These are phyloP conservation scores for Atta texana DNA, from an alignment of 1,140 invertebrate species.

Conservation along the genomic window DNA sequence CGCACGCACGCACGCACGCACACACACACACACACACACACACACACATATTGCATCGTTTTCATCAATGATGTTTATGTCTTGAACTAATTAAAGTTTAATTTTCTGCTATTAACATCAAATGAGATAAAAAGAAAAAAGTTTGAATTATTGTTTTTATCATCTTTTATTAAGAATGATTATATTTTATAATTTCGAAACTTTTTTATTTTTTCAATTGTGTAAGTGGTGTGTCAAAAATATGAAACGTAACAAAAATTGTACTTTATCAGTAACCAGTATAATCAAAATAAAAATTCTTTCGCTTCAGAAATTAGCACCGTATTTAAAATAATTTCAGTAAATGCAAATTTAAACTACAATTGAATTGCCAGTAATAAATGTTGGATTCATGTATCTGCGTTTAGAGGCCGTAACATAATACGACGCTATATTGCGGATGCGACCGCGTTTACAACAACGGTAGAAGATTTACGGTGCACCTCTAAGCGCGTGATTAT, in stretches of 20 bases:
- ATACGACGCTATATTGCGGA: slow-evolving; percentile 19
- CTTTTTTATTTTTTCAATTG: not conserved
- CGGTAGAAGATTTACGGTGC: slow-evolving; percentile 3
- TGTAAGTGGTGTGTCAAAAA: not conserved
- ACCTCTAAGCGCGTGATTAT: slow-evolving; percentile 49
- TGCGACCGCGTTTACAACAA: not conserved
- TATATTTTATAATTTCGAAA: not conserved
- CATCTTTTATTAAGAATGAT: slow-evolving; percentile 3
- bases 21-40: too few species aligned
- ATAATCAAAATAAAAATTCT: not conserved
- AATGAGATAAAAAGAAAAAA: not conserved
- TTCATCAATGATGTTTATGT: not conserved
- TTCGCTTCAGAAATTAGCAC: not conserved
- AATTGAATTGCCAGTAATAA: slow-evolving; percentile 10
- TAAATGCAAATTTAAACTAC: not conserved
- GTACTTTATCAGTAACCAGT: not conserved
- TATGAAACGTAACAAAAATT: not conserved
- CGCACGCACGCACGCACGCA: too few species aligned
- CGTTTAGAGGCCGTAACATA: not conserved
- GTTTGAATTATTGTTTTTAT: not conserved
- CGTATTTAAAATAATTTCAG: not conserved
- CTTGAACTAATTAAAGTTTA: not conserved
- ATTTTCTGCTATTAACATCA: not conserved
- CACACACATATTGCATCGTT: not conserved
- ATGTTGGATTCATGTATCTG: not conserved